A percentile compares a stretch with the other conserved stretches of the same genome.
Evolutionary conservation across 2,888 invertebrate genomes (phyloP).

Genomic region (Tineola bisselliella): DNA sequence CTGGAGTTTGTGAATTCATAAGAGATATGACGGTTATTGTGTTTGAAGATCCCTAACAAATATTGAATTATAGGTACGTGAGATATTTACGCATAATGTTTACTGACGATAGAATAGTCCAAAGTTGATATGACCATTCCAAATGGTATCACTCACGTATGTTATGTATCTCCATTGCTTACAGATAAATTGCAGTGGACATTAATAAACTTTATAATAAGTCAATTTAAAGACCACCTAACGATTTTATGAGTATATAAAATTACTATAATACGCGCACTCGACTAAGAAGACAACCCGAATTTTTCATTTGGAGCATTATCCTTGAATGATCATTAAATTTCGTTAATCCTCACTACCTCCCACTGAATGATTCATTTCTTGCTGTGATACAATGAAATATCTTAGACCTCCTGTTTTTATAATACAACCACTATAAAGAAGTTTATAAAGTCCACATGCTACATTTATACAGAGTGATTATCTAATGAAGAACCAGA

Average conservation of each 20-base stretch:
- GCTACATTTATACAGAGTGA: neutral
- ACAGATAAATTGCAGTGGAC: neutral
- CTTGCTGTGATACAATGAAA: slow-evolving; percentile 1
- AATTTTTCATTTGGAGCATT: neutral
- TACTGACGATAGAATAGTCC: slow-evolving; percentile 49
- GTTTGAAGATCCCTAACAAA: slow-evolving; percentile 52
- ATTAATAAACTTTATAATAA: neutral
- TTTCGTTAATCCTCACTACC: slow-evolving; percentile 1
- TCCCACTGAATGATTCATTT: slow-evolving; percentile 7
- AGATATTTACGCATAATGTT: slow-evolving; percentile 61
- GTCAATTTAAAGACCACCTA: neutral
- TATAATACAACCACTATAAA: neutral
- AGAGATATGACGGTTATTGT: slow-evolving; percentile 63
- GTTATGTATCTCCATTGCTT: neutral
- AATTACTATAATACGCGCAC: neutral
- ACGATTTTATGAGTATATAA: neutral
- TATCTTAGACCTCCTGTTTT: slow-evolving; percentile 7
- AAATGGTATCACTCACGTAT: neutral
- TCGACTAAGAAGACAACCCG: neutral
- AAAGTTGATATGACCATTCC: slow-evolving; percentile 14
- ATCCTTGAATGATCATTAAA: slow-evolving; percentile 2
- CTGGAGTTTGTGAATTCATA: neutral
- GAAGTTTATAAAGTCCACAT: neutral
- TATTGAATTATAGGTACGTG: slow-evolving; percentile 57
- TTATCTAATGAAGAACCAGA: neutral